Base-by-base conservation (phyloP, 2,888 invertebrate species). In the Autographa gamma region DNA sequence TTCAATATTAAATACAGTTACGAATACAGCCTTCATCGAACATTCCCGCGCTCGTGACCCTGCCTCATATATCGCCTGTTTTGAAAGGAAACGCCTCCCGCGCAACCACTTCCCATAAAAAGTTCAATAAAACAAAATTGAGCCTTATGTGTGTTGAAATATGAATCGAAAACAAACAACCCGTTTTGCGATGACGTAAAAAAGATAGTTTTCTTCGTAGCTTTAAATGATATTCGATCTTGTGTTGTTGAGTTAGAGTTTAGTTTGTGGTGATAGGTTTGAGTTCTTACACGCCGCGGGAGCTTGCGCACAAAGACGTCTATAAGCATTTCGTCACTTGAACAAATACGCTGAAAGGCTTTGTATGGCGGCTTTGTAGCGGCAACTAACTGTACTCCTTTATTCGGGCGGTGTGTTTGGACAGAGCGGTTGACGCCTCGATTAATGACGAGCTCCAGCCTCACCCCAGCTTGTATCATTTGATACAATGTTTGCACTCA, bases 31-130 rank as follows among this genome's bases (percentile, higher is more conserved):
- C 85, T 88, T 85, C 78, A 80, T 80, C 82, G 76, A 80, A 87
- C 84, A 85, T 85, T 89, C 79, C 76, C 72, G 79, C 74, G 73
- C 81, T 92, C 93, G 92, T 91, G 92, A 90, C 90, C 89, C 85
- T 86, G 82, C 88, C 83, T 85, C 82, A 87, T 88, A 86, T 86
- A 88, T 88, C 88, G 78, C 67, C 59, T 72, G 65, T 72, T 75
- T 89, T 87, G 85, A 86, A 90, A 88, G 91, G 93, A 83, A 92
- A 92, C 94, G 93, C 94, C 94, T 93, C 91, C 91, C 86, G 83
- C 82, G 83, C 82, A 83, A 86, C 83, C 87, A 88, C 90, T 90
- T 90, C 89, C 88, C 88, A 88, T 87, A 86, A 86, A 82, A 84
- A 74, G 56, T 14, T 56, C 38, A 67, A 66, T 65, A 62, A 74